Evolutionary conservation across 2,888 invertebrate species (phyloP), one percentile per base, ranked within the genome.

Genomic region (Habrosyne pyritoides): DNA sequence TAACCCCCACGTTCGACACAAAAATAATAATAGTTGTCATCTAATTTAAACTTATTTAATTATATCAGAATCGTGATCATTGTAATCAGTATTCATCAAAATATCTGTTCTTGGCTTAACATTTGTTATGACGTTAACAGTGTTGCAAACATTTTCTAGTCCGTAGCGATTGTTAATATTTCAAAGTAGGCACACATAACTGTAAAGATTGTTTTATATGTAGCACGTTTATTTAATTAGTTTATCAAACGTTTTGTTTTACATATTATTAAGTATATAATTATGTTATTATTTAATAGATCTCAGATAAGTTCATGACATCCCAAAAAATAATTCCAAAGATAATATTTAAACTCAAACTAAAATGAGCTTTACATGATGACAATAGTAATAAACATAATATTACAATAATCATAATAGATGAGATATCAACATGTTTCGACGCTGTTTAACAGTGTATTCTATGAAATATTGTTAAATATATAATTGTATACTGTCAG

Each of bases 1-100:
- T 0, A 92, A 92, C 60, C 91, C 92, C 0, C 90, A 93, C 14
- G 90, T 91, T 0, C 80, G 90, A 60, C 89, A 92, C 66, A 93
- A 93, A 86, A 83, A 75, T 67, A 87, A 81, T 68, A 83, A 89
- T 4, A 87, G 82, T 63, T 91, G 91, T 82, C 81, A 75, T 61
- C 76, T 92, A 53, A 86, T 91, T 71, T 91, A 89, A 79, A 56
- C 22, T 14, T 56, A 30, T 54, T 42, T 33, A 52, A 52, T 14
- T 33, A 33, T 33, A 33, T 33, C 33, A 33, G 33, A 33, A 33
- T 33, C 33, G 33, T 33, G 33, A 33, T 33, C 33, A n/a, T 33
- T 33, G 33, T n/a, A 33, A 42, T 5, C 42, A 42, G 42, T 8
- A 42, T 42, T 42, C 47, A 53, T 18, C 53, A 56, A 48, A 54